Percentiles rank a stretch among this genome's conserved stretches.
These are phyloP conservation scores for Cyclophora punctaria DNA, from an alignment of 2,888 invertebrate genomes.

Conservation along the genomic window DNA sequence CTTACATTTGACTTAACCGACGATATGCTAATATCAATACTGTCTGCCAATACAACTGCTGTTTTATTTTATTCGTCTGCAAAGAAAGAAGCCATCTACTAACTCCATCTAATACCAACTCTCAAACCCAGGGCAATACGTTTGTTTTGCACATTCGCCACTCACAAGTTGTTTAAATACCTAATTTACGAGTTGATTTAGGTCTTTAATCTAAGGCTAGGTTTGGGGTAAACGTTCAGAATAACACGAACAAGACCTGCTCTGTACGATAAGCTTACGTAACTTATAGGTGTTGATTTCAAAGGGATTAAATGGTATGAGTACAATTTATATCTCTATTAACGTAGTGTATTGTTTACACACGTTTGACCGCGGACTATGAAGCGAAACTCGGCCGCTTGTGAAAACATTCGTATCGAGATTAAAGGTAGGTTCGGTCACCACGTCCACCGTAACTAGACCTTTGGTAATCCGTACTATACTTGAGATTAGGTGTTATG, in stretches of 20 bases:
- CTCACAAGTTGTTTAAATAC: slow-evolving; percentile 18
- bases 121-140: slow-evolving; percentile 28
- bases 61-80: slow-evolving; percentile 60
- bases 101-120: slow-evolving; percentile 50
- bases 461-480: slow-evolving; percentile 19
- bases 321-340: slow-evolving; percentile 73
- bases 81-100: slow-evolving; percentile 37
- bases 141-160: slow-evolving; percentile 43
- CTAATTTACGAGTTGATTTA: slow-evolving; percentile 34
- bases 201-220: slow-evolving; percentile 39
- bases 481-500: slow-evolving; percentile 20
- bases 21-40: slow-evolving; percentile 60
- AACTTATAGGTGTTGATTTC: slow-evolving; percentile 54
- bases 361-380: slow-evolving; percentile 54
- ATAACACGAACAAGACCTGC: slow-evolving; percentile 34
- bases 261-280: slow-evolving; percentile 46
- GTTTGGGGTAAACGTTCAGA: slow-evolving; percentile 29
- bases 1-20: slow-evolving; percentile 27
- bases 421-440: slow-evolving; percentile 64
- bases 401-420: slow-evolving; percentile 65
- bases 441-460: slow-evolving; percentile 35
- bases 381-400: slow-evolving; percentile 56
- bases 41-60: slow-evolving; percentile 42
- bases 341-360: slow-evolving; percentile 69
- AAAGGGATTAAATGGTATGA: slow-evolving; percentile 67